phyloP scores from a whole-genome alignment of 1,140 invertebrate species.

The Formica selysi region DNA sequence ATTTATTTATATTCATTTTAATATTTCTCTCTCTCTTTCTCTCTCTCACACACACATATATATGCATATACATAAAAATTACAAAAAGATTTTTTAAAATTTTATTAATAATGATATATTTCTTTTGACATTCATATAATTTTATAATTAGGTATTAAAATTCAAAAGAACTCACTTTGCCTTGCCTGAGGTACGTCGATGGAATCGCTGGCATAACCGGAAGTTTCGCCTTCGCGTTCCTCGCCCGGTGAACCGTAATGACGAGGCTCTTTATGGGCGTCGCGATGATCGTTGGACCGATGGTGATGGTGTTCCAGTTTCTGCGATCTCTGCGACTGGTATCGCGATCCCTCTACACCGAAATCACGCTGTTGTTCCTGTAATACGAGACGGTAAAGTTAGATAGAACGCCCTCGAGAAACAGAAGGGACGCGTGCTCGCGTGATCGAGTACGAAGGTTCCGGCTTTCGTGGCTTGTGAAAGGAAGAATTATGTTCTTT shows the following conservation, averaged over 20 bases:
- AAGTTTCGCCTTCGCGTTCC: conserved; percentile 90
- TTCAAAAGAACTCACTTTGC: conserved; percentile 36
- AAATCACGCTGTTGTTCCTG: conserved; percentile 76
- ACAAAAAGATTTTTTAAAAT: background rate
- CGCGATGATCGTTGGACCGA: conserved; percentile 62
- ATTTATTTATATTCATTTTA: background rate
- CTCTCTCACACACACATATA: too few species aligned
- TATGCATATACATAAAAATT: background rate
- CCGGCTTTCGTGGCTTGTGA: conserved; percentile 38
- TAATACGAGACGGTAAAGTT: conserved; percentile 5
- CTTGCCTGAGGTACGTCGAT: conserved; percentile 80
- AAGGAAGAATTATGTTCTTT: conserved; percentile 13
- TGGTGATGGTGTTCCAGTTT: conserved; percentile 53
- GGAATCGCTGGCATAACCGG: conserved; percentile 91
- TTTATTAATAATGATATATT: background rate
- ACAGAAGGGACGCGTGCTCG: conserved; percentile 18
- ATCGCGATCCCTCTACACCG: conserved; percentile 74
- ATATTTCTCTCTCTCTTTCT: background rate
- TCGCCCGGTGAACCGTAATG: conserved; percentile 80
- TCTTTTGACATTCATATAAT: background rate
- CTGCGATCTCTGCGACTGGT: conserved; percentile 69
- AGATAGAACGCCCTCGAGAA: conserved; percentile 3
- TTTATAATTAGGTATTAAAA: background rate
- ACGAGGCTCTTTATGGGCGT: conserved; percentile 41
- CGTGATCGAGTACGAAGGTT: conserved; percentile 55